phyloP scores from a whole-genome alignment of 1,140 invertebrate species.

The Drosophila grimshawi region DNA sequence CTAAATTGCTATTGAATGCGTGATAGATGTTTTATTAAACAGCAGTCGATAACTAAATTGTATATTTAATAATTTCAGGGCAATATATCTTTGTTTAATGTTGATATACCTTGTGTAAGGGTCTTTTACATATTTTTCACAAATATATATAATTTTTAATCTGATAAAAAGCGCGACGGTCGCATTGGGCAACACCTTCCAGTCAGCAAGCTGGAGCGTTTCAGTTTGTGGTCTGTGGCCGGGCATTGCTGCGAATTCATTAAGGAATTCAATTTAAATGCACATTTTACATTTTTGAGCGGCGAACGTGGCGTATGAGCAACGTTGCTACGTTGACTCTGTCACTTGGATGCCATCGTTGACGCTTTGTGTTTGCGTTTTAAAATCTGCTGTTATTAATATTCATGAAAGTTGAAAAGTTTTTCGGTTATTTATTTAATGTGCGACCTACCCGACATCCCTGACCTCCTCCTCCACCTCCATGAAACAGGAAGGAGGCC shows the following conservation, averaged over 20 bases:
- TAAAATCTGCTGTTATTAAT: constrained; percentile 64
- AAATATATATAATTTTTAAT: constrained; percentile 48
- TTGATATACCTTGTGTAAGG: constrained; percentile 4
- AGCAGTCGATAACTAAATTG: no score
- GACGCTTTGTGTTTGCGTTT: constrained; percentile 27
- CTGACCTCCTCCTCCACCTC: neutral
- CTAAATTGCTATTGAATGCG: no score
- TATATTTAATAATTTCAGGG: no score
- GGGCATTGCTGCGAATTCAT: constrained; percentile 62
- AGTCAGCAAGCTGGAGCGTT: constrained; percentile 9
- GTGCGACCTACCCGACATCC: constrained; percentile 10
- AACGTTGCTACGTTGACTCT: constrained; percentile 38
- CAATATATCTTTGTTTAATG: neutral
- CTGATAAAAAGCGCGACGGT: constrained; percentile 47
- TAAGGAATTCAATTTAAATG: constrained; percentile 72
- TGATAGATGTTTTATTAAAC: no score
- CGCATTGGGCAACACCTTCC: constrained; percentile 57
- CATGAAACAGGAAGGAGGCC: neutral
- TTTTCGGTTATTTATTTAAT: constrained; percentile 68
- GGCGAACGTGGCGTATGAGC: constrained; percentile 48
- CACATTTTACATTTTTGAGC: constrained; percentile 59
- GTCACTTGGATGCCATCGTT: constrained; percentile 46
- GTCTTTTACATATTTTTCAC: neutral
- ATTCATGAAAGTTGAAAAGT: constrained; percentile 68
- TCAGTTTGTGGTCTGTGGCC: constrained; percentile 35